A percentile compares a stretch with the other conserved stretches of the same genome.
phyloP scores from a whole-genome alignment of 2,888 invertebrate genomes.

The Macropis europaea region DNA sequence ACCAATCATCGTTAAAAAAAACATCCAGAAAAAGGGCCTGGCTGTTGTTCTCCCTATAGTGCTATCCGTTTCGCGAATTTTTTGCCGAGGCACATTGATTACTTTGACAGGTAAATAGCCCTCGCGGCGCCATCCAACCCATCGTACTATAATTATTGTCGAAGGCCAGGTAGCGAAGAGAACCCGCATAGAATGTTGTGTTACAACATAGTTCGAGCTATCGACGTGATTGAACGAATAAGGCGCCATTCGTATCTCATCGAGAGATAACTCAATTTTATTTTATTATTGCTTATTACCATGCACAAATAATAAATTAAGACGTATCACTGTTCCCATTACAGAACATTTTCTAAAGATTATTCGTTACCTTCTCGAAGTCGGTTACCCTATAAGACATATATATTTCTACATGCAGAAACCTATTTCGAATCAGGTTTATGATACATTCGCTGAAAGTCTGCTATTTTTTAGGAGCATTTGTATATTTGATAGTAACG shows the following conservation, averaged over 20 bases:
- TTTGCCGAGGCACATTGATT: constrained; percentile 32
- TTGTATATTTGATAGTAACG: too few species aligned
- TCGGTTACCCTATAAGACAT: too few species aligned
- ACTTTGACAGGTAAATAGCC: constrained; percentile 46
- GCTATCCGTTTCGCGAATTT: constrained; percentile 7
- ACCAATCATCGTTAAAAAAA: background rate
- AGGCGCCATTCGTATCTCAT: constrained; percentile 12
- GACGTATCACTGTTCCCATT: too few species aligned
- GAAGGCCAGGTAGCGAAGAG: constrained; percentile 9
- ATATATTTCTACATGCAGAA: too few species aligned
- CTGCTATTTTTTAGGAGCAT: too few species aligned
- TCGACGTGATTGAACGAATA: constrained; percentile 6
- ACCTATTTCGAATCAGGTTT: too few species aligned
- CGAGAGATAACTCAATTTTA: background rate
- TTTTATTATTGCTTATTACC: too few species aligned
- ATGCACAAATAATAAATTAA: too few species aligned
- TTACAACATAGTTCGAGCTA: constrained; percentile 2
- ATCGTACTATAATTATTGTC: constrained; percentile 37
- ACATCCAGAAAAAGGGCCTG: background rate
- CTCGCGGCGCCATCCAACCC: constrained; percentile 20
- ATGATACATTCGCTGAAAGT: too few species aligned
- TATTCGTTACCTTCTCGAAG: too few species aligned
- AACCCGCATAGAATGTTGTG: constrained; percentile 19
- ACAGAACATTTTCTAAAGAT: too few species aligned
- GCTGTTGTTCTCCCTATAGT: background rate